Base-by-base conservation (phyloP, 2,113 vertebrate species). In the Paralichthys olivaceus region DNA sequence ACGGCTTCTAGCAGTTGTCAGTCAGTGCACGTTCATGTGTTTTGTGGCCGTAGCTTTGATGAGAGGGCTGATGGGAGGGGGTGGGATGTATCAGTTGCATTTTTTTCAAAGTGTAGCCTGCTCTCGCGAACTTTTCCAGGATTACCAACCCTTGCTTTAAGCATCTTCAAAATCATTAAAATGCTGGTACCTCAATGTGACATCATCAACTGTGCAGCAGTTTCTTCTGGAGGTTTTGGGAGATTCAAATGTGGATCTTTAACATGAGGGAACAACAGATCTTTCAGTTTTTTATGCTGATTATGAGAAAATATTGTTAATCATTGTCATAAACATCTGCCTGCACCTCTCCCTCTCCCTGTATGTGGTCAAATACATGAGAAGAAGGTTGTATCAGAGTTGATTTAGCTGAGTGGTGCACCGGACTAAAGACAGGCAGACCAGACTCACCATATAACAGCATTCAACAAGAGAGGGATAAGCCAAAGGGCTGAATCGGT, bases 391-490 rank as follows among this genome's bases (percentile, higher is more conserved):
- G 54, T 9, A 53, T 70, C n/a, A 60, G 56, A 25, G 32, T 34
- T 58, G 72, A 69, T 69, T 43, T 29, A 60, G 64, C 23, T 13
- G 26, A 29, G 29, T 11, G 12, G 58, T 54, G 49, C 29, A 22
- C 29, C 49, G 64, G 43, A 12, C 37, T 8, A 15, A 64, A 82
- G 63, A 82, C 72, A 45, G 68, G 68, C 73, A 72, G 67, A 68
- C 64, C 64, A 54, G 66, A 64, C 76, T 82, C 65, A 80, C 32
- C 69, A 49, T 17, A 78, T 53, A 69, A 69, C 75, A 79, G 32
- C 79, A 75, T 84, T 79, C 75, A 80, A 84, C 81, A 86, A 84
- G 81, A 73, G 56, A 59, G 61, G 83, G 68, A 71, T 84, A 60
- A 74, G 37, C 55, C 71, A 77, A 65, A 81, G 53, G 84, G 70